A percentile compares a stretch with the other conserved stretches of the same genome.
phyloP scores from a whole-genome alignment of 2,113 vertebrate genomes.

The Rutilus rutilus region DNA sequence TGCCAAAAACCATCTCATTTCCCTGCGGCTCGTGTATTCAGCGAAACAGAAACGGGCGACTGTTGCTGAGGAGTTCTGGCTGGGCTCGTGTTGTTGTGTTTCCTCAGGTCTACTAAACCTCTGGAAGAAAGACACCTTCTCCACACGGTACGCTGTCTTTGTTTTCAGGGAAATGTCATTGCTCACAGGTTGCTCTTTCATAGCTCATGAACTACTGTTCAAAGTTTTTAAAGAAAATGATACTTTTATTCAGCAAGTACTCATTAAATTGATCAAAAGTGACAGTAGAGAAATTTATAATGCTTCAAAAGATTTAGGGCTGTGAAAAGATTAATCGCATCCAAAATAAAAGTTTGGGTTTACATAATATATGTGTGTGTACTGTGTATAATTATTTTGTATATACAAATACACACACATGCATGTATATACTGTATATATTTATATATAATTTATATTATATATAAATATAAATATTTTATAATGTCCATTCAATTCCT shows the following conservation, averaged over 20 bases:
- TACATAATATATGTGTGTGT: no score
- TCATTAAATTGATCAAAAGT: not conserved
- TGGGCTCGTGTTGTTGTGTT: slow-evolving; percentile 4
- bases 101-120: slow-evolving; percentile 27
- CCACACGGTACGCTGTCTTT: slow-evolving; percentile 1
- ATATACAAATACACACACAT: no score
- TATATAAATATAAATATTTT: no score
- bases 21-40: slow-evolving; percentile 42
- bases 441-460: no score
- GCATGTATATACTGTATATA: no score
- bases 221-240: not conserved
- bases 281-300: not conserved
- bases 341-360: no score
- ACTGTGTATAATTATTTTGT: no score
- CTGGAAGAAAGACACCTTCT: not conserved
- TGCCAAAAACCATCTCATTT: slow-evolving; percentile 39
- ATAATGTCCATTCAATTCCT: no score
- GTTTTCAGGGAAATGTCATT: not conserved
- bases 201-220: not conserved
- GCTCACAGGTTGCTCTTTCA: not conserved
- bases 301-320: not conserved
- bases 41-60: slow-evolving; percentile 32
- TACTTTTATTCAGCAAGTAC: no score
- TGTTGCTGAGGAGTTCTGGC: slow-evolving; percentile 47
- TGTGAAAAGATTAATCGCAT: no score